phyloP scores from a whole-genome alignment of 2,797 vertebrate genomes.

The Mus caroli region DNA sequence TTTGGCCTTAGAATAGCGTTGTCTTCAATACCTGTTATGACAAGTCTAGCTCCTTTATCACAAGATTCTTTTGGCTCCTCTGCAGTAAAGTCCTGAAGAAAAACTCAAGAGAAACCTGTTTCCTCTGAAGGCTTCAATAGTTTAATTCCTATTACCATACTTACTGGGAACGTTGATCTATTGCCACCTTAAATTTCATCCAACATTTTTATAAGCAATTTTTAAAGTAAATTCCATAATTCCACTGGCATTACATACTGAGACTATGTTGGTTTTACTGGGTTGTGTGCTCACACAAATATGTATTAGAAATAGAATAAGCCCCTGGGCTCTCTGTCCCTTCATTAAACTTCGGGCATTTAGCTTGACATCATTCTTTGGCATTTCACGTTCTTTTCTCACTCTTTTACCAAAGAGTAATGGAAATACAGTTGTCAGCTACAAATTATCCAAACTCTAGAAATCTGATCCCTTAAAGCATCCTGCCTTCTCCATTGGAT shows the following conservation, averaged over 20 bases:
- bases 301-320: conserved; percentile 65
- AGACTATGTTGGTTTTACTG: conserved; percentile 61
- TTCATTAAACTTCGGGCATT: conserved; percentile 72
- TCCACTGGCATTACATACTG: conserved; percentile 32
- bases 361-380: conserved; percentile 79
- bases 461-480: conserved; percentile 65
- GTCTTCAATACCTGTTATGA: neutral
- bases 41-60: neutral
- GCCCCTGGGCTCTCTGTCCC: conserved; percentile 56
- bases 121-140: conserved; percentile 26
- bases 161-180: neutral
- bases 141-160: neutral
- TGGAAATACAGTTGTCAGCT: conserved; percentile 79
- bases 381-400: conserved; percentile 75
- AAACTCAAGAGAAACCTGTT: neutral
- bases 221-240: conserved; percentile 71
- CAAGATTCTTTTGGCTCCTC: neutral
- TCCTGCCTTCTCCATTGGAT: neutral
- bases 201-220: conserved; percentile 71
- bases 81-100: neutral
- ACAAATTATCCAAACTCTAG: conserved; percentile 70
- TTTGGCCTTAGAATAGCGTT: neutral
- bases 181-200: conserved; percentile 67
- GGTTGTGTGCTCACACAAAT: conserved; percentile 58
- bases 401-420: conserved; percentile 73